These are phyloP conservation scores for Narcine bancroftii DNA, from an alignment of 2,113 vertebrate genomes.

Conservation along the genomic window DNA sequence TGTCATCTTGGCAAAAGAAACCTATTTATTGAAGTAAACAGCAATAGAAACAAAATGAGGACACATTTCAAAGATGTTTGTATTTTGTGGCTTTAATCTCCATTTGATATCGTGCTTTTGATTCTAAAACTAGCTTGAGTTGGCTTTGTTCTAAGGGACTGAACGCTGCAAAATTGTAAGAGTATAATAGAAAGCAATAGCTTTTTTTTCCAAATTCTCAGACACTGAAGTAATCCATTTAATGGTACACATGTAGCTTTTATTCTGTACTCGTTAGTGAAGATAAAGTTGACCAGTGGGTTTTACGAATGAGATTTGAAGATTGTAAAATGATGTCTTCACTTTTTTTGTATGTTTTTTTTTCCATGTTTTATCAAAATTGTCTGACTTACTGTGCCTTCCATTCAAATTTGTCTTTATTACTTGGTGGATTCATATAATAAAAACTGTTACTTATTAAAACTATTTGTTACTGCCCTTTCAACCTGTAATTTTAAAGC, in stretches of 20 bases:
- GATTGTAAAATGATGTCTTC: constrained; percentile 76
- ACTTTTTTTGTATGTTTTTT: constrained; percentile 87
- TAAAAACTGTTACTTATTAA: constrained; percentile 56
- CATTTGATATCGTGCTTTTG: constrained; percentile 45
- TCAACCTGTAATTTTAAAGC: not conserved
- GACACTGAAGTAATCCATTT: constrained; percentile 45
- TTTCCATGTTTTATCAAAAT: constrained; percentile 86
- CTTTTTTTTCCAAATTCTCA: constrained; percentile 58
- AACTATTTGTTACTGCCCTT: not conserved
- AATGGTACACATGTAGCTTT: constrained; percentile 62
- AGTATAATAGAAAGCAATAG: constrained; percentile 81
- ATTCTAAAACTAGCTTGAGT: constrained; percentile 51
- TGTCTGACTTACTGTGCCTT: constrained; percentile 91
- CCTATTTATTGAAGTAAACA: constrained; percentile 43
- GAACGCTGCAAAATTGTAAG: constrained; percentile 59
- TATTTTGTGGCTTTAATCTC: constrained; percentile 45
- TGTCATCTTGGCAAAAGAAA: constrained; percentile 40
- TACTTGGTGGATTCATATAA: constrained; percentile 94
- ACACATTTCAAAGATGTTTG: constrained; percentile 33
- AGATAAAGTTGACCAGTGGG: constrained; percentile 53
- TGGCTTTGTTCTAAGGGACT: constrained; percentile 37
- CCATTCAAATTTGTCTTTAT: constrained; percentile 93
- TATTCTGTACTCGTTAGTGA: constrained; percentile 65
- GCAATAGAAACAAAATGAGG: constrained; percentile 43
- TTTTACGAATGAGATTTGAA: constrained; percentile 69